phyloP scores from a whole-genome alignment of 2,888 invertebrate species.

The Lasioglossum oenotherae region DNA sequence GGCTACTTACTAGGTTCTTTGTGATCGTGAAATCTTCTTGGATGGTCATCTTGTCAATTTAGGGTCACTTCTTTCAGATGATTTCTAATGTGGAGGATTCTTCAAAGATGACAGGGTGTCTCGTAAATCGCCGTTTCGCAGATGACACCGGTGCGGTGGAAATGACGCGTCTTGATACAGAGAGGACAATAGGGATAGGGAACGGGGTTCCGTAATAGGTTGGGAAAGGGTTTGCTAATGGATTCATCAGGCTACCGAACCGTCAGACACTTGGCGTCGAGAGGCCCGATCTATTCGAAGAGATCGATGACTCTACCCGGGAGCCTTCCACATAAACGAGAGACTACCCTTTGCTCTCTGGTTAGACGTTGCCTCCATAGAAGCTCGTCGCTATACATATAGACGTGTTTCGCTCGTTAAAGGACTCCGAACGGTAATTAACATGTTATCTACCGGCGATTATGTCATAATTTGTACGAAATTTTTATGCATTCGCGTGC shows the following conservation, averaged over 20 bases:
- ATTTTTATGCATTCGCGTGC: too few species aligned
- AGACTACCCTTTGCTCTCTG: background rate
- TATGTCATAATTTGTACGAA: too few species aligned
- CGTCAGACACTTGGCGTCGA: constrained; percentile 9
- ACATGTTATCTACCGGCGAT: background rate
- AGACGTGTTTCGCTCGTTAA: background rate
- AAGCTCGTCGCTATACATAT: background rate
- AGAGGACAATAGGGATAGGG: constrained; percentile 3
- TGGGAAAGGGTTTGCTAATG: constrained; percentile 23
- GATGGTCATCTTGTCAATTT: too few species aligned
- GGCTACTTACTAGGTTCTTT: too few species aligned
- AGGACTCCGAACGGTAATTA: background rate
- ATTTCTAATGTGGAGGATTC: background rate
- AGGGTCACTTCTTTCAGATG: too few species aligned
- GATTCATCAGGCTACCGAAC: constrained; percentile 20
- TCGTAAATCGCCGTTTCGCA: background rate
- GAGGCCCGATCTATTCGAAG: constrained; percentile 28
- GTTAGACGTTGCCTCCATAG: background rate
- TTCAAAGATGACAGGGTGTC: background rate
- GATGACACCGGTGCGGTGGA: background rate
- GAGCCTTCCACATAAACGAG: constrained; percentile 1
- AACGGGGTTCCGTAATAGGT: constrained; percentile 20
- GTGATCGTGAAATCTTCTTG: too few species aligned
- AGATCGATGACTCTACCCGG: constrained; percentile 22
- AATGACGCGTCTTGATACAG: background rate